Evolutionary conservation across 2,888 invertebrate species (phyloP).

Genomic region (Agriopis leucophaearia): DNA sequence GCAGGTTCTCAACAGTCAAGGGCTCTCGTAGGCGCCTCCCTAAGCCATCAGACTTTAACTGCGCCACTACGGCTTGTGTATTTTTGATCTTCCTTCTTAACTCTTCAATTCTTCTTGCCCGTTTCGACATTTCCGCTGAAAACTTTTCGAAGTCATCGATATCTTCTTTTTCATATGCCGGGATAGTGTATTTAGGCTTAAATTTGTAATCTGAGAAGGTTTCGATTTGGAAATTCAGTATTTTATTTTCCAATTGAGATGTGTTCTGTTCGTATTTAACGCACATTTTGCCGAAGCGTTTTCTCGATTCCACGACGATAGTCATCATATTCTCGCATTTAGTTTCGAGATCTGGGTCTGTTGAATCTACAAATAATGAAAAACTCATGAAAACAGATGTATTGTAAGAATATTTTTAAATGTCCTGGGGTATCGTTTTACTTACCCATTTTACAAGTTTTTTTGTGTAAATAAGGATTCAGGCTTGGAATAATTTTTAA

Average conservation of each 20-base stretch:
- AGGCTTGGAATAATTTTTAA: neutral
- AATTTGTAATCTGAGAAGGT: constrained; percentile 65
- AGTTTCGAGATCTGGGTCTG: constrained; percentile 61
- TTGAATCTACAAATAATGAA: constrained; percentile 55
- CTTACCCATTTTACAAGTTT: constrained; percentile 17
- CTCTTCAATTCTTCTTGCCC: constrained; percentile 59
- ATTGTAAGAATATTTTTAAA: neutral
- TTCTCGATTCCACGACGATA: constrained; percentile 79
- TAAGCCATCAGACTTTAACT: constrained; percentile 64
- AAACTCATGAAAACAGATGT: neutral
- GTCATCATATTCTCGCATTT: constrained; percentile 79
- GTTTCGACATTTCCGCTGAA: constrained; percentile 57
- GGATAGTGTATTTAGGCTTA: constrained; percentile 62
- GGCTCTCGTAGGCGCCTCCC: constrained; percentile 62
- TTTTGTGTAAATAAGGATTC: neutral
- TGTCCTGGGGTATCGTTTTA: neutral
- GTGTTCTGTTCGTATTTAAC: constrained; percentile 71
- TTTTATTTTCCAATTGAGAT: constrained; percentile 67
- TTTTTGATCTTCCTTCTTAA: constrained; percentile 59
- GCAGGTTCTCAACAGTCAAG: constrained; percentile 62
- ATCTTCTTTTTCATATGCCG: constrained; percentile 53
- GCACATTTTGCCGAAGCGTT: constrained; percentile 72
- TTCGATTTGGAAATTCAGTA: constrained; percentile 69
- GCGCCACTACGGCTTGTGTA: constrained; percentile 64
- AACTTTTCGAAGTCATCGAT: constrained; percentile 67